phyloP scores from a whole-genome alignment of 2,888 invertebrate genomes.

The Nudaria mundana region DNA sequence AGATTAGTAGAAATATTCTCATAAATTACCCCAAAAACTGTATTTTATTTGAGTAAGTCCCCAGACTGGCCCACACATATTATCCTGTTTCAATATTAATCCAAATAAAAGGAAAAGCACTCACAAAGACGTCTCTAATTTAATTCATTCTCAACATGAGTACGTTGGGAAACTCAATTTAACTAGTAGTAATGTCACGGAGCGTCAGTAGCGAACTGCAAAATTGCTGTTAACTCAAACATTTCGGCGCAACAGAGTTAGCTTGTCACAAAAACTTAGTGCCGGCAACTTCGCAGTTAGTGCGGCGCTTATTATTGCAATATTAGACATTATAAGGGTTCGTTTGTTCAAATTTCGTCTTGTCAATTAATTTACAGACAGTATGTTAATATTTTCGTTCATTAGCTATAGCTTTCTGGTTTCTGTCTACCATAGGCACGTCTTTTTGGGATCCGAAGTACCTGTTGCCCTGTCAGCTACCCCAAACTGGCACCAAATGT shows the following conservation, averaged over 20 bases:
- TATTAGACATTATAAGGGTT: slow-evolving; percentile 3
- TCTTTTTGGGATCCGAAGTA: no score
- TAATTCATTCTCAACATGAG: slow-evolving; percentile 33
- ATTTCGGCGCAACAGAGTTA: slow-evolving; percentile 53
- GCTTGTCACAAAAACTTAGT: slow-evolving; percentile 69
- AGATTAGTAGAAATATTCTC: no score
- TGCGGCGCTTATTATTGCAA: slow-evolving; percentile 16
- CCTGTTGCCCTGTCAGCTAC: no score
- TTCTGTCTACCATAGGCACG: no score
- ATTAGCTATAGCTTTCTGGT: no score
- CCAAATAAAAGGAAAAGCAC: slow-evolving; percentile 11
- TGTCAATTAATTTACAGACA: no score
- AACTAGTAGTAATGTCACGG: slow-evolving; percentile 38
- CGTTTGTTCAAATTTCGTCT: not conserved
- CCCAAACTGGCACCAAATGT: no score
- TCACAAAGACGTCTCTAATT: slow-evolving; percentile 26
- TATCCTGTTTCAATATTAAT: slow-evolving; percentile 2
- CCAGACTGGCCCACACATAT: no score
- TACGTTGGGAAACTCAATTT: slow-evolving; percentile 37
- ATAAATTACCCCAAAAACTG: no score
- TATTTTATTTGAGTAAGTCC: no score
- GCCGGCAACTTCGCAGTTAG: slow-evolving; percentile 24
- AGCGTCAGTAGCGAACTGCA: slow-evolving; percentile 38
- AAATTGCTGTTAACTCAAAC: slow-evolving; percentile 57
- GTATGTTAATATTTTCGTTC: no score